A percentile compares a stretch with the other conserved stretches of the same genome.
These are phyloP conservation scores for Homalodisca vitripennis DNA, from an alignment of 1,140 invertebrate species.

Conservation along the genomic window DNA sequence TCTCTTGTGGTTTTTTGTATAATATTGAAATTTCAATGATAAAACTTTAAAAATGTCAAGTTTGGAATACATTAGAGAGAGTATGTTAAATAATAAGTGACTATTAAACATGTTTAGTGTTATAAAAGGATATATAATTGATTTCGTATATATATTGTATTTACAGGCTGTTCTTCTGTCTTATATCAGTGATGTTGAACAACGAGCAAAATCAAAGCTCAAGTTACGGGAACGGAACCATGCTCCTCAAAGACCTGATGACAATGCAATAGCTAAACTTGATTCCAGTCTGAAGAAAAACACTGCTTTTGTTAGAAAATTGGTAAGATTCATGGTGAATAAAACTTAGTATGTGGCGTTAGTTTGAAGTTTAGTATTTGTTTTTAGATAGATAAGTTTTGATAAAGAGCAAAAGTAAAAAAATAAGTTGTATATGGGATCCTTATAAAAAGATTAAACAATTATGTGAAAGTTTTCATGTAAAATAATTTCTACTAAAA, in stretches of 20 bases:
- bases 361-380: too few relatives aligned
- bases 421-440: not conserved
- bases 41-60: too few relatives aligned
- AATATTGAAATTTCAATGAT: too few relatives aligned
- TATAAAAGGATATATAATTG: too few relatives aligned
- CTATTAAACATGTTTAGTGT: too few relatives aligned
- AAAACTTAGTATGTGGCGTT: not conserved
- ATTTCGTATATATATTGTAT: too few relatives aligned
- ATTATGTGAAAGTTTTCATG: not conserved
- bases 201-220: not conserved
- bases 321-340: constrained; percentile 52
- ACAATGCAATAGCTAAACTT: constrained; percentile 79
- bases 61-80: too few relatives aligned
- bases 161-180: too few relatives aligned
- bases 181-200: constrained; percentile 17
- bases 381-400: constrained; percentile 5
- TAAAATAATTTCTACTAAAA: not conserved
- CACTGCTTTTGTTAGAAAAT: constrained; percentile 95
- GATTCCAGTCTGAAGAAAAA: constrained; percentile 97
- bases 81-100: too few relatives aligned
- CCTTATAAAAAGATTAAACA: not conserved
- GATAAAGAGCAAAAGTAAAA: not conserved
- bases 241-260: constrained; percentile 47
- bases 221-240: constrained; percentile 1
- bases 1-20: too few relatives aligned